Evolutionary conservation across 2,888 invertebrate genomes (phyloP).

Genomic region (Cyclophora punctaria): DNA sequence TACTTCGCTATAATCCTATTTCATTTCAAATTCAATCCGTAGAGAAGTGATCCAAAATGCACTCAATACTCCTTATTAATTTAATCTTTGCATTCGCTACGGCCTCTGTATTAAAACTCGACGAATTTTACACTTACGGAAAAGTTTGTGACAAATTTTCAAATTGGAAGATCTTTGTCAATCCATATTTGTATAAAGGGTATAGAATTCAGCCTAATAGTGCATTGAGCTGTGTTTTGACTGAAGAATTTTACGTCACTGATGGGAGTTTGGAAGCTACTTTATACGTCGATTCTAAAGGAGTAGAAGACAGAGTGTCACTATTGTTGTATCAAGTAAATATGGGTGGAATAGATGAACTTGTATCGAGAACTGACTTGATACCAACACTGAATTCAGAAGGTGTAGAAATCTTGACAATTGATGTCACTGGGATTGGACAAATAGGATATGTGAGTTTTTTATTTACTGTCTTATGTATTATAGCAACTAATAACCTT

Average conservation of each 20-base stretch:
- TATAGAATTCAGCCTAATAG: conserved; percentile 3
- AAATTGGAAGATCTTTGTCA: conserved; percentile 1
- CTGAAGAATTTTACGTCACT: conserved; percentile 8
- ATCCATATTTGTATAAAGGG: too few species aligned
- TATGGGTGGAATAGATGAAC: background rate
- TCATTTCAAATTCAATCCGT: too few species aligned
- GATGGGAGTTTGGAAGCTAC: conserved; percentile 16
- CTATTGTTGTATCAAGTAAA: conserved; percentile 21
- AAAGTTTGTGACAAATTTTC: conserved; percentile 5
- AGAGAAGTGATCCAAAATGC: too few species aligned
- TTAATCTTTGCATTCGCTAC: too few species aligned
- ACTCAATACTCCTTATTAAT: too few species aligned
- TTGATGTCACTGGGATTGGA: conserved; percentile 8
- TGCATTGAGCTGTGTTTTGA: conserved; percentile 13
- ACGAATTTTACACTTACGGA: conserved; percentile 1
- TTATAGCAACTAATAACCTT: too few species aligned
- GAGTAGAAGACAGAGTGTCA: conserved; percentile 21
- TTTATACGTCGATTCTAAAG: conserved; percentile 11
- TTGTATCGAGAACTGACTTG: conserved; percentile 10
- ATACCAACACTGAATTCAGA: conserved; percentile 7
- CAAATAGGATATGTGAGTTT: conserved; percentile 24
- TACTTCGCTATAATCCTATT: too few species aligned
- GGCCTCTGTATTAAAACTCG: background rate
- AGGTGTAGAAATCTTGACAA: conserved; percentile 11
- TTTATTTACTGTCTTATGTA: too few species aligned